Percentiles rank a stretch among this genome's conserved stretches.
These are phyloP conservation scores for Hirtodrosophila duncani DNA, from an alignment of 2,888 invertebrate species.

Conservation along the genomic window DNA sequence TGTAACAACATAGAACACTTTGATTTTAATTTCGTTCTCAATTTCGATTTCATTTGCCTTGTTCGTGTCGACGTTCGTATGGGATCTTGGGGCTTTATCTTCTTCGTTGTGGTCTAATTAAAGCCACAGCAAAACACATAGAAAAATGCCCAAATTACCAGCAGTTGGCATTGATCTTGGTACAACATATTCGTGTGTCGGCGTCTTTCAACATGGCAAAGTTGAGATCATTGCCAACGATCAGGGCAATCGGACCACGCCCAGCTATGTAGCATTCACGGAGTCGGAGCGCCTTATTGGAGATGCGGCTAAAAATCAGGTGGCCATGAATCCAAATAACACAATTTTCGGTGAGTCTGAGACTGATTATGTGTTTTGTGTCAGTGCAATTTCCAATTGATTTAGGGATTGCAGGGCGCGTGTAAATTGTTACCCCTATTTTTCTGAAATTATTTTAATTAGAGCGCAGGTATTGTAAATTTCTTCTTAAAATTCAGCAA, in stretches of 20 bases:
- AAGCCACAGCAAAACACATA: constrained; percentile 58
- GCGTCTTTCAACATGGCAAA: constrained; percentile 93
- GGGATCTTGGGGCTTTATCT: constrained; percentile 47
- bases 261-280: constrained; percentile 89
- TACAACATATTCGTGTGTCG: constrained; percentile 95
- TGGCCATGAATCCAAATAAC: constrained; percentile 93
- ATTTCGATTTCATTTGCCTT: constrained; percentile 24
- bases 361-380: not conserved
- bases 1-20: constrained; percentile 35
- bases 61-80: constrained; percentile 7
- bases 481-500: too few species aligned
- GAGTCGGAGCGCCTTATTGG: constrained; percentile 91
- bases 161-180: constrained; percentile 86
- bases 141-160: constrained; percentile 79
- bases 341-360: constrained; percentile 92
- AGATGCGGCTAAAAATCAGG: constrained; percentile 91
- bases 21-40: constrained; percentile 43
- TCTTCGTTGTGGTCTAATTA: constrained; percentile 55
- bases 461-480: too few species aligned
- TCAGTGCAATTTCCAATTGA: too few species aligned
- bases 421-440: too few species aligned
- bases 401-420: too few species aligned
- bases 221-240: constrained; percentile 92
- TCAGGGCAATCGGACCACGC: constrained; percentile 89
- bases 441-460: too few species aligned